A percentile compares a stretch with the other conserved stretches of the same genome.
Conservation (phyloP, 2,888 invertebrate species). For the Polymixis flavicincta region DNA sequence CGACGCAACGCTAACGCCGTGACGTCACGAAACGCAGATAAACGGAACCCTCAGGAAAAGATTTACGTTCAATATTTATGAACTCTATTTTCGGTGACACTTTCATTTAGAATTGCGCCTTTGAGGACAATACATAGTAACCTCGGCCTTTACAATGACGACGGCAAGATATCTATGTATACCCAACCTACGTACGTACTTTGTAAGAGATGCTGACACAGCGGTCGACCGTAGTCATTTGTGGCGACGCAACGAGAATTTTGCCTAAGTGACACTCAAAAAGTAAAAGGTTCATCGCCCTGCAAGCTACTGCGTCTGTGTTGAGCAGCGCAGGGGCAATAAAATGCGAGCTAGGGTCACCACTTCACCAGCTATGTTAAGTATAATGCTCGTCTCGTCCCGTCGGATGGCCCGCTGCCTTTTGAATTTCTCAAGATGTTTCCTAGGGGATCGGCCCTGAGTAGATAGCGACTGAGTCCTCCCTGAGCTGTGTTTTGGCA, state of each 20-base stretch:
- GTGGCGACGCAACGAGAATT: constrained; percentile 43
- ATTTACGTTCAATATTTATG: constrained; percentile 60
- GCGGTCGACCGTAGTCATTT: constrained; percentile 47
- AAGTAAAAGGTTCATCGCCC: constrained; percentile 57
- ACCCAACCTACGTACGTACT: constrained; percentile 28
- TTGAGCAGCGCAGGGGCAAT: constrained; percentile 46
- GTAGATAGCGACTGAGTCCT: constrained; percentile 57
- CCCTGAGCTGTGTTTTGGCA: constrained; percentile 69
- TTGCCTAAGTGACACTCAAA: constrained; percentile 55
- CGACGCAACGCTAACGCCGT: constrained; percentile 53
- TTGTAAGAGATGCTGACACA: constrained; percentile 42
- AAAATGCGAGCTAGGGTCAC: constrained; percentile 58
- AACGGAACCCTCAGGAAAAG: constrained; percentile 45
- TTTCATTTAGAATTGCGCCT: constrained; percentile 57
- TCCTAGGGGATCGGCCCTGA: constrained; percentile 68
- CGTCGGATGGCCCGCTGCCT: constrained; percentile 71
- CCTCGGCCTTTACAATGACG: constrained; percentile 39
- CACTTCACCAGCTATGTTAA: constrained; percentile 54
- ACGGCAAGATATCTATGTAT: constrained; percentile 19
- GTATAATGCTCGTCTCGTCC: constrained; percentile 68
- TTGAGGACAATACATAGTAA: constrained; percentile 57
- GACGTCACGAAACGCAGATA: constrained; percentile 64
- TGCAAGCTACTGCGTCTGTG: constrained; percentile 48
- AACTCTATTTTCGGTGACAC: constrained; percentile 47
- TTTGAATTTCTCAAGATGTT: constrained; percentile 80